Evolutionary conservation across 2,113 vertebrate genomes (phyloP), one percentile per base, ranked within the genome.

Genomic region (Myotis brandtii): DNA sequence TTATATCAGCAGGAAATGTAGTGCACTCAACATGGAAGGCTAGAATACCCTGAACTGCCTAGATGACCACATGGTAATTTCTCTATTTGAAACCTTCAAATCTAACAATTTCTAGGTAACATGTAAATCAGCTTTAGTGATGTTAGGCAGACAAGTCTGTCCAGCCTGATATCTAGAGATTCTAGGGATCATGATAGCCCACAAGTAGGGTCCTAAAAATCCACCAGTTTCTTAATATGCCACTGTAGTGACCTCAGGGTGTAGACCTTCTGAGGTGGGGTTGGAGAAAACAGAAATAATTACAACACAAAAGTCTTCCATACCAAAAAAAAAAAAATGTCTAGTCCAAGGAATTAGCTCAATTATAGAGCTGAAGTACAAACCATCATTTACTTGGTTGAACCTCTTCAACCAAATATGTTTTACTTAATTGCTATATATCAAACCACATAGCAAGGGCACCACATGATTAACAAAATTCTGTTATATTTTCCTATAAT

Each of bases 311-410:
- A 84, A 81, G 4, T 52, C 32, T 59, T 73, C 73, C 21, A 72
- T 56, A 66, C 9, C 48, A 52, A 87, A 87, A 87, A 52, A 87
- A 87, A 87, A 87, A 87, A 77, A 69, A 62, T 12, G 37, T 83
- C n/a, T n/a, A 77, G 43, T 56, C 2, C 17, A 56, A 82, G 20
- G 4, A 88, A 91, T 37, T 56, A 90, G 40, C 18, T 73, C 20
- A 87, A 14, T 46, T 50, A 62, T 46, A 32, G 21, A 18, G 21
- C 13, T 52, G n/a, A 32, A 30, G 2, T 4, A 75, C 7, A 69
- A 59, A 66, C 21, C 27, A 37, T 64, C 23, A 95, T 6, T 18
- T 81, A 34, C 72, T 32, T 46, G 32, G 13, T 17, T n/a, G 6
- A 91, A 76, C 76, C 5, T 25, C 34, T 81, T 75, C 25, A 86